Base-by-base conservation (phyloP, 2,113 vertebrate genomes). In the Tor tambroides region DNA sequence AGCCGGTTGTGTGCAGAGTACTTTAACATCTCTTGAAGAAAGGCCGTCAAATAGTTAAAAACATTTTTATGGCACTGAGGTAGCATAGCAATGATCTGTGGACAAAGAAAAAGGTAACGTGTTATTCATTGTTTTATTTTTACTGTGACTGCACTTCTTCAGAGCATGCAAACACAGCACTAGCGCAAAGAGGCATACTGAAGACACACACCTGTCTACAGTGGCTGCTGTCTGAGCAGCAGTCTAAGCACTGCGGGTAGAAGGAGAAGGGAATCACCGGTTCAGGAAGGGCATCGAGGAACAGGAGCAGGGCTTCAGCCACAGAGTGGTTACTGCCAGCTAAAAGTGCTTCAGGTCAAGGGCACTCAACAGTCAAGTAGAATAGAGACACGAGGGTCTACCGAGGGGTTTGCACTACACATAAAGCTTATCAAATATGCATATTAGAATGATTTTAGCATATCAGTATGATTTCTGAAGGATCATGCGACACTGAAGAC, bases 241-340 rank as follows among this genome's bases (percentile, higher is more conserved):
- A 92, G 67, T 98, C 96, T 88, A 99, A 87, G 71, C 97, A 97
- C 91, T 90, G 93, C 83, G 93, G 92, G 92, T 99, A 99, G 87
- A 94, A 88, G 0, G 89, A 90, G 88, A 86, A 96, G 89, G 97
- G 97, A 89, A 99, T 89, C 67, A 99, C 96, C 0, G 98, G 98
- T 90, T 99, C 97, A 0, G 98, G 98, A 35, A 99, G 96, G 79
- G 97, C 97, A 83, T 99, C 98, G 59, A 99, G 92, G 91, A 99
- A 99, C 41, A 99, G 96, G 84, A 99, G 95, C 91, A 99, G 89
- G 0, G 97, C 98, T 91, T 99, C 98, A 0, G 97, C 96, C 80
- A 99, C 95, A 0, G 98, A 99, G 92, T 99, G 97, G 91, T 97
- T 98, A 93, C 95, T 98, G 86, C 96, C 97, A 56, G 96, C 98